Base-by-base conservation (phyloP, 23 tunicate species). In the Styela clava region DNA sequence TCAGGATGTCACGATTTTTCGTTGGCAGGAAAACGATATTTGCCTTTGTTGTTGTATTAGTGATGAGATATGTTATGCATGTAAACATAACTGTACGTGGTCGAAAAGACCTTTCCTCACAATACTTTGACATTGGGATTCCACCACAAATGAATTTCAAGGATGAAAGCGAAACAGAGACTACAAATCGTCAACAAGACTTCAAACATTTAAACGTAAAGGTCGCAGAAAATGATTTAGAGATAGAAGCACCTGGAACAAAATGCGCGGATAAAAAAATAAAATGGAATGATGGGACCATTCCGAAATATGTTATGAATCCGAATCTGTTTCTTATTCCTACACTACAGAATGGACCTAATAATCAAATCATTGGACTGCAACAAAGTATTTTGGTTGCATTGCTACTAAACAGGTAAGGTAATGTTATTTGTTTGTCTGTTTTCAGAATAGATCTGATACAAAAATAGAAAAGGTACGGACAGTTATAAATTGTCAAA, bases 331-430 rank as follows among this genome's bases (percentile, higher is more conserved):
- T 88, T 31, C 56, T 88, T 16, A 56, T 85, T 22, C 95, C 88
- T 12, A 69, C 74, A 3, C 34, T 89, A 19, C 24, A 27, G 62
- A 89, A 89, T 74, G 95, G 95, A 34, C 95, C 95, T 16, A 85
- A 79, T 68, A 89, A 89, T 68, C 95, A 89, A 65, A 74, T 89
- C 25, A 56, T 80, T 27, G 95, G 88, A 22, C 85, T 89, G 61
- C 95, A 81, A 30, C 95, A 89, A 35, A 85, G 95, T 52, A 61
- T 79, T 22, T 25, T 89, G 20, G 30, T 85, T 26, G 84, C 95
- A 34, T 71, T 89, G 22, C 24, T 81, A 31, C 65, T 89, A 2
- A 89, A 89, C 85, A 80, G 92, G 92, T 87, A 52, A 71, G 35
- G 35, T 44, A 44, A 5, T 35, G 29, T 29, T 23, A 25, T 23